Evolutionary conservation across 2,888 invertebrate species (phyloP), one percentile per base, ranked within the genome.

Genomic region (Lycaena phlaeas): DNA sequence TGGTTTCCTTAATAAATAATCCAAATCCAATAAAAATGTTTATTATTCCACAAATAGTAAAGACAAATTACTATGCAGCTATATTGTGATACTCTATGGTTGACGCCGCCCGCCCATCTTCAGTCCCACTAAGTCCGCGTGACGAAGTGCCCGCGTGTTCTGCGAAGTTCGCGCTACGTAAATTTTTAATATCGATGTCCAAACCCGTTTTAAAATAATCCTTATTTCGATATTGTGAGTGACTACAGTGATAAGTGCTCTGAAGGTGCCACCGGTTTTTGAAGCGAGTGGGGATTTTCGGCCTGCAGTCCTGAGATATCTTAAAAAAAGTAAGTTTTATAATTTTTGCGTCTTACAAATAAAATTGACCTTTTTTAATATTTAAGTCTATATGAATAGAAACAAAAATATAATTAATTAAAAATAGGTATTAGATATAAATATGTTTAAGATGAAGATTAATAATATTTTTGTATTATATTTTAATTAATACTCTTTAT

Each of bases 141-240:
- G 18, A 9, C 11, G 2, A 44, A 27, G n/a, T 41, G 38, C 48
- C 30, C 45, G 45, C 45, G 50, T 46, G 46, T 41, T 53, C 38
- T 14, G 43, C 43, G 51, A 41, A 39, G 45, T 36, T 26, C 10
- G 7, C 11, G n/a, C 57, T 42, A 54, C 68, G 73, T 77, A 64
- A 73, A 78, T 78, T 74, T 72, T 78, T 75, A 77, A 77, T 77
- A 54, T 53, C 48, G 58, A 64, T 60, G 59, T 54, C 52, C 48
- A 52, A 57, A 6, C 31, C 31, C 15, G 11, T 18, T 31, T 18
- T 10, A 4, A 31, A 11, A n/a, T 17, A 10, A 18, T 2, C 10
- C 5, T 10, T 30, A n/a, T 14, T 31, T 31, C 11, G 2, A 17
- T 31, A 17, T 11, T 17, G 4, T 17, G 38, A 50, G 45, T 55